Percentiles rank a stretch among this genome's conserved stretches.
Evolutionary conservation across 2,888 invertebrate genomes (phyloP).

Genomic region (Caenorhabditis wallacei): DNA sequence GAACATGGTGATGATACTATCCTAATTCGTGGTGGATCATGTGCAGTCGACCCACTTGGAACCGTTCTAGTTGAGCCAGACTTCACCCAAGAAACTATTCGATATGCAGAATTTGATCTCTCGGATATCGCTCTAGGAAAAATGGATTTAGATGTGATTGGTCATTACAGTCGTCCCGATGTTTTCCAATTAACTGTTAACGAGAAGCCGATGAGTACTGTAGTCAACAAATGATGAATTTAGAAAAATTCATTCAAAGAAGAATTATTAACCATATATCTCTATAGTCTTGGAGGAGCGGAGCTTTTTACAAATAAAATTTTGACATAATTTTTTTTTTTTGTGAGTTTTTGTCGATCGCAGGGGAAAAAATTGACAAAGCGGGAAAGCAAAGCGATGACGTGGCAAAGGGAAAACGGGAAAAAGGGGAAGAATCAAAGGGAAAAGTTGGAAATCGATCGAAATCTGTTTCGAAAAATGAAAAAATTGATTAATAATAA

Average conservation of each 20-base stretch:
- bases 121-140: conserved; percentile 70
- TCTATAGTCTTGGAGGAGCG: conserved; percentile 36
- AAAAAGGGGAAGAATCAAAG: conserved; percentile 18
- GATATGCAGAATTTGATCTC: conserved; percentile 71
- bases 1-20: conserved; percentile 68
- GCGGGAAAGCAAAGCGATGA: conserved; percentile 31
- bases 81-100: conserved; percentile 68
- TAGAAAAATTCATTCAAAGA: background rate
- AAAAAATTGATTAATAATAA: conserved; percentile 64
- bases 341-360: conserved; percentile 46
- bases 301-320: conserved; percentile 49
- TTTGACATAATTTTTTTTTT: background rate
- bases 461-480: conserved; percentile 7
- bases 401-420: conserved; percentile 33
- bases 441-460: conserved; percentile 37
- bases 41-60: conserved; percentile 79
- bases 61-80: conserved; percentile 77
- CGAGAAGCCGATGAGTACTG: conserved; percentile 61
- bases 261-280: conserved; percentile 20
- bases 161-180: conserved; percentile 76
- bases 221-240: conserved; percentile 40
- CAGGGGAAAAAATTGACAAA: background rate
- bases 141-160: conserved; percentile 76
- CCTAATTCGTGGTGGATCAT: conserved; percentile 80
- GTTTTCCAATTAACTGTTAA: conserved; percentile 74